Evolutionary conservation across 2,888 invertebrate genomes (phyloP), one percentile per base, ranked within the genome.

Genomic region (Clistopyga incitator): DNA sequence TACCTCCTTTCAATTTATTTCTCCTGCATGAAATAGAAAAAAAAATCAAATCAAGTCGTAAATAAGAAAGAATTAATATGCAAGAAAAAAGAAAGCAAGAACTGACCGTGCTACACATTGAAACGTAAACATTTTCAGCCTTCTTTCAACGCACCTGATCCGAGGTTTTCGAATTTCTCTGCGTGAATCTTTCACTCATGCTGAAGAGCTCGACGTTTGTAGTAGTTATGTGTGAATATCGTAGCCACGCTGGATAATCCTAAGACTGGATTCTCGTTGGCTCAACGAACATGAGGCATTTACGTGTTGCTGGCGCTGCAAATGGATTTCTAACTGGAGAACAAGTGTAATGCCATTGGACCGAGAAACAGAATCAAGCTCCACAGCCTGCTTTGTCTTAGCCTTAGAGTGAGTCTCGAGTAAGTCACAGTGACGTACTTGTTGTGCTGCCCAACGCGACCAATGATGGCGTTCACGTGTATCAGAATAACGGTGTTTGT

Each of bases 271-370:
- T 75, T 52, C 65, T n/a, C 34, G 64, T 8, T 34, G 18, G 38
- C 25, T 54, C 4, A 65, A 54, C 54, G 59, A 68, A 45, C 45
- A 18, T 13, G 68, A 11, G 59, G 68, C 47, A 68, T 68, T 64
- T 64, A 68, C 78, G 70, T 71, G 61, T 38, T 25, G 13, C 23
- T 25, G 78, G 25, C 47, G 70, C 78, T 64, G 71, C 42, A 78
- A 64, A 78, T 78, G 70, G 78, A 71, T 71, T 50, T 34, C 61
- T 23, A 47, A 70, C 61, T 23, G 59, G 38, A 61, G 45, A 78
- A 78, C 78, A 52, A 34, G 70, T 78, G 42, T 52, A 71, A 64
- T 71, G 70, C 70, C 52, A 70, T 61, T 78, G 70, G 61, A 70
- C 56, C 59, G 47, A 61, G 56, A 64, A 20, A 2, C 20, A 70